These are phyloP conservation scores for Brachypteracias leptosomus DNA, from an alignment of 2,113 vertebrate species.

Conservation along the genomic window DNA sequence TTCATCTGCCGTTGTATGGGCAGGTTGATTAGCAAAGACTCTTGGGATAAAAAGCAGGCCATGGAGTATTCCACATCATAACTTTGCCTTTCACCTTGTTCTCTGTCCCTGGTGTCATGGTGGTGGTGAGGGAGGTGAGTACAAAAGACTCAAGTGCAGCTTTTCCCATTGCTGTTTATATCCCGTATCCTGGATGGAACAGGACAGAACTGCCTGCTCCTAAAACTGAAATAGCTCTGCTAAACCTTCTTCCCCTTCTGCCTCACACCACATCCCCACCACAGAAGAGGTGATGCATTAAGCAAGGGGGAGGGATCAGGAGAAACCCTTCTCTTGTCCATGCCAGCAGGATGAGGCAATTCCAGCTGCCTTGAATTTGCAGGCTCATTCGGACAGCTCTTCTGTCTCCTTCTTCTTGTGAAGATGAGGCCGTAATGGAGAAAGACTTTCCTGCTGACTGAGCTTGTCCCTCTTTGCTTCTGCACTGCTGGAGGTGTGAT, in stretches of 20 bases:
- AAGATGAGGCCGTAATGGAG: not conserved
- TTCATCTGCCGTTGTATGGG: not conserved
- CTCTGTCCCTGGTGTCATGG: not conserved
- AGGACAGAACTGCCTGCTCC: not conserved
- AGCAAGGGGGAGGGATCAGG: constrained; percentile 6
- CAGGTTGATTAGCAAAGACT: not conserved
- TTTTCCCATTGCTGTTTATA: constrained; percentile 19
- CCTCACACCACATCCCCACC: constrained; percentile 54
- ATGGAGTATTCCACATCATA: not conserved
- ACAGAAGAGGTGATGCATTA: constrained; percentile 56
- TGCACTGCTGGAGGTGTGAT: not conserved
- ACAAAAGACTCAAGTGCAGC: not conserved
- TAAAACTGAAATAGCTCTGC: constrained; percentile 46
- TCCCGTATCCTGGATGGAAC: not conserved
- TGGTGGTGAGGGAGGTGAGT: not conserved
- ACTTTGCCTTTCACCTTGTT: constrained; percentile 3
- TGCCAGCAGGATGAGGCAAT: constrained; percentile 42
- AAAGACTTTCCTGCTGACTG: not conserved
- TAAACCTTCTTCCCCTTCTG: constrained; percentile 36
- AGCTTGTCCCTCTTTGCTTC: not conserved
- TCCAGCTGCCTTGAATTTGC: constrained; percentile 53
- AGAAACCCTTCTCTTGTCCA: not conserved
- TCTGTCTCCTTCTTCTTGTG: not conserved
- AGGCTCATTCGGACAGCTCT: constrained; percentile 9
- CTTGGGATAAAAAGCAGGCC: not conserved